Base-by-base conservation (phyloP, 1,140 invertebrate species). In the Aphelenchoides fujianensis region DNA sequence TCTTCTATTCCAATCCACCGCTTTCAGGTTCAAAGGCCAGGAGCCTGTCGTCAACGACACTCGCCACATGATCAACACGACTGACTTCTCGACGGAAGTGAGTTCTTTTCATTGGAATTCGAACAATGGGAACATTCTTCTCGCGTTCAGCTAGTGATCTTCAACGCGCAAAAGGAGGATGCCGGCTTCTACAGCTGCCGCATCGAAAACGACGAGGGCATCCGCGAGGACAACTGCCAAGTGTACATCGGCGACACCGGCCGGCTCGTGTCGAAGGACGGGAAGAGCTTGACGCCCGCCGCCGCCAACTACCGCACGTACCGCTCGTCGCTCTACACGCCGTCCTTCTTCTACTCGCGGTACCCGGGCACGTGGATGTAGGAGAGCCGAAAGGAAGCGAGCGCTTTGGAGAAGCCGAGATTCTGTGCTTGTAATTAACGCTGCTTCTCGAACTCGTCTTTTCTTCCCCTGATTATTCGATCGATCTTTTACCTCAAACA, bases 21-120 rank as follows among this genome's bases (percentile, higher is more conserved):
- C n/a, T 73, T 57, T 48, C 2, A 77, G 74, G 74, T 76, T 74
- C 54, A 77, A 77, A 66, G 75, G 68, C 30, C 69, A 77, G 54
- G 34, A 72, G 53, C 69, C 57, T 9, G 66, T 77, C 16, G n/a
- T 23, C 54, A 31, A 36, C 34, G 52, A 41, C 5, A 77, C 64
- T 35, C 28, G 59, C 37, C 19, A 16, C 19, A 70, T 67, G 41
- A 72, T 72, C 16, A 2, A 67, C 32, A 64, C 30, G 7, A 63
- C 27, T 19, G 71, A 72, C 31, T 27, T 48, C 30, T 72, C 71
- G 2, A 61, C 75, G 16, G 75, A 77, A 53, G 75, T 77, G 48
- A 48, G 12, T 28, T n/a, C 27, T 73, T 2, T n/a, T n/a, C n/a
- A n/a, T n/a, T n/a, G n/a, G n/a, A 30, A 19, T 55, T 75, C 32